A percentile compares a stretch with the other conserved stretches of the same genome.
phyloP scores from a whole-genome alignment of 2,888 invertebrate genomes.

The Steinernema scapterisci region DNA sequence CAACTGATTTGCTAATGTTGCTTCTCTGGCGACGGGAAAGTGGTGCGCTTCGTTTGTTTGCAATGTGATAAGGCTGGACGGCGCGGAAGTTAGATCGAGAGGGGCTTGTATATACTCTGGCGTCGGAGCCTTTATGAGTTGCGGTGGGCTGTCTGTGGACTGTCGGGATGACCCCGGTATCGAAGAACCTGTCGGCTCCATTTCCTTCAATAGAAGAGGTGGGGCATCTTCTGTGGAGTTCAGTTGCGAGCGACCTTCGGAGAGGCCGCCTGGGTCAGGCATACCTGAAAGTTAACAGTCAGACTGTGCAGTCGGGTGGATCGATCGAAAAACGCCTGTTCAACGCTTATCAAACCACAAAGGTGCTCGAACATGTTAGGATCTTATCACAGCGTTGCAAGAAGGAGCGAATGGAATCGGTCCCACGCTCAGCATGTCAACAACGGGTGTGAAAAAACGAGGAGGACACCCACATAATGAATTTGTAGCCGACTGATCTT shows the following conservation, averaged over 20 bases:
- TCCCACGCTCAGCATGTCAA: too few relatives aligned
- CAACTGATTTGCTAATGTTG: constrained; percentile 2
- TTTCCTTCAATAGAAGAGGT: neutral
- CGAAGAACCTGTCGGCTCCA: neutral
- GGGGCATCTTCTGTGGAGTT: constrained; percentile 10
- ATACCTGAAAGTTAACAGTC: neutral
- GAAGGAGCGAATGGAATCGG: too few relatives aligned
- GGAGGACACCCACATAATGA: too few relatives aligned
- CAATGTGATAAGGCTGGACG: constrained; percentile 2
- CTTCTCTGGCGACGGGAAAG: neutral
- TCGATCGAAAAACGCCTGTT: too few relatives aligned
- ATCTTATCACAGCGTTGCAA: too few relatives aligned
- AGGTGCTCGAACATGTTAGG: too few relatives aligned
- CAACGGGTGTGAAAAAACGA: too few relatives aligned
- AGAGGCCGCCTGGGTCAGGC: neutral
- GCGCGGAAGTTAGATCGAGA: constrained; percentile 2
- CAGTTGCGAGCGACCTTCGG: neutral
- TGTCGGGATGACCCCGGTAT: neutral
- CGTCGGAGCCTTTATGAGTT: neutral
- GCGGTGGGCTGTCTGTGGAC: constrained; percentile 4
- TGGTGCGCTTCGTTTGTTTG: neutral
- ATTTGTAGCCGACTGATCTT: too few relatives aligned
- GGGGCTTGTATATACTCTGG: neutral
- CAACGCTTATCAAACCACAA: too few relatives aligned
- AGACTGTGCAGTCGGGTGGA: too few relatives aligned